Conservation (phyloP, 1,140 invertebrate genomes). For the Nebria ingens region DNA sequence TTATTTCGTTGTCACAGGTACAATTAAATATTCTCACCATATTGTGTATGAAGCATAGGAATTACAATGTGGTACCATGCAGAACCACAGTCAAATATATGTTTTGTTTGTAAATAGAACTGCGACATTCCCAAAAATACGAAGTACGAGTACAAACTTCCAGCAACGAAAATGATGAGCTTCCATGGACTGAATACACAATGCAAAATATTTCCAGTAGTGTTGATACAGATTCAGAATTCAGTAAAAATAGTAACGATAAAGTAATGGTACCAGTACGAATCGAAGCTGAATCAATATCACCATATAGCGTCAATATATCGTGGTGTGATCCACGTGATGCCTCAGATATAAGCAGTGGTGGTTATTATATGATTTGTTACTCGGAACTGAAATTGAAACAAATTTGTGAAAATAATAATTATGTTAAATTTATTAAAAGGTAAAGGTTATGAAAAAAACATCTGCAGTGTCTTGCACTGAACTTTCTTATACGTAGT, state of each 20-base stretch:
- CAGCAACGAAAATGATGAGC: neutral
- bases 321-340: conserved; percentile 8
- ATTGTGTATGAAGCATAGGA: neutral
- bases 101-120: conserved; percentile 13
- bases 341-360: neutral
- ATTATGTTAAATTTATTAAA: neutral
- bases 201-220: neutral
- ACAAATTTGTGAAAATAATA: conserved; percentile 15
- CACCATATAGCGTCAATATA: conserved; percentile 15
- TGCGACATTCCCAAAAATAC: conserved; percentile 21
- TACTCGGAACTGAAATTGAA: conserved; percentile 16
- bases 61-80: too few relatives aligned
- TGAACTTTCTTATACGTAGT: too few relatives aligned
- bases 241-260: conserved; percentile 13
- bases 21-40: conserved; percentile 13
- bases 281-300: conserved; percentile 14
- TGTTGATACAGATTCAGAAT: neutral
- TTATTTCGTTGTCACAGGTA: conserved; percentile 21
- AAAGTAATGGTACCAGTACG: conserved; percentile 10
- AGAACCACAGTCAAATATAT: neutral
- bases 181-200: neutral
- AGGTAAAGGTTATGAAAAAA: conserved; percentile 12
- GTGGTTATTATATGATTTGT: conserved; percentile 21
- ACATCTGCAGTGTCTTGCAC: too few relatives aligned
- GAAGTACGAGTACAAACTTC: conserved; percentile 20